Conservation (phyloP, 1,140 invertebrate genomes). For the Zaprionus vittiger region DNA sequence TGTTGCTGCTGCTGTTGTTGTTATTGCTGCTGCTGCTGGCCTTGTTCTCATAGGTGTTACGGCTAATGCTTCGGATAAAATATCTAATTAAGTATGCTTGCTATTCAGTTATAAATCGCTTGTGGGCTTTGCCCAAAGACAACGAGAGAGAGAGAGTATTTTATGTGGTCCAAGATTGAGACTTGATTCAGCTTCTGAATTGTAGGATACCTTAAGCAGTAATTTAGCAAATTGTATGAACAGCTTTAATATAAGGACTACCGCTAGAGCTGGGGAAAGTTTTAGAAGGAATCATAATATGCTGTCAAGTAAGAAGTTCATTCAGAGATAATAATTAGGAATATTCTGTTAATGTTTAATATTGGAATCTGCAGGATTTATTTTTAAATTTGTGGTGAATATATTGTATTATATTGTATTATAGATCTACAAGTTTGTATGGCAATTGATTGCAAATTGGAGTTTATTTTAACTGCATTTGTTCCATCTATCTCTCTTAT, state of each 20-base stretch:
- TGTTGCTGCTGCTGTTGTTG: conserved; percentile 1
- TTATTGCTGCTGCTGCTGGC: conserved; percentile 2
- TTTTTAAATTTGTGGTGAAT: not conserved
- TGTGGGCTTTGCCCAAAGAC: conserved; percentile 31
- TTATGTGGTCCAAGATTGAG: conserved; percentile 20
- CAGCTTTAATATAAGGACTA: not conserved
- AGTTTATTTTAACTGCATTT: no score
- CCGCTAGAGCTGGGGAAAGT: not conserved
- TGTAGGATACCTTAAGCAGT: conserved; percentile 15
- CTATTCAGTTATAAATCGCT: conserved; percentile 64
- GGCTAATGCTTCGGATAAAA: conserved; percentile 72
- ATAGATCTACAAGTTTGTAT: not conserved
- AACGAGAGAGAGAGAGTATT: conserved; percentile 5
- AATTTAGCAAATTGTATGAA: not conserved
- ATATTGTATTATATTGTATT: not conserved
- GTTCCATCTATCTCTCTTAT: no score
- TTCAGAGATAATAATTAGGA: not conserved
- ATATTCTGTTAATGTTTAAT: not conserved
- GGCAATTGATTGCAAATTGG: no score
- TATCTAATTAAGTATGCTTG: conserved; percentile 72
- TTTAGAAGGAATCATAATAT: not conserved
- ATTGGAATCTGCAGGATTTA: not conserved
- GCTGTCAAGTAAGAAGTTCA: not conserved
- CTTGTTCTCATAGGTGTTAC: conserved; percentile 65
- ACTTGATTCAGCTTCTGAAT: conserved; percentile 31